These are phyloP conservation scores for Euspilapteryx auroguttella DNA, from an alignment of 2,888 invertebrate species.

Conservation along the genomic window DNA sequence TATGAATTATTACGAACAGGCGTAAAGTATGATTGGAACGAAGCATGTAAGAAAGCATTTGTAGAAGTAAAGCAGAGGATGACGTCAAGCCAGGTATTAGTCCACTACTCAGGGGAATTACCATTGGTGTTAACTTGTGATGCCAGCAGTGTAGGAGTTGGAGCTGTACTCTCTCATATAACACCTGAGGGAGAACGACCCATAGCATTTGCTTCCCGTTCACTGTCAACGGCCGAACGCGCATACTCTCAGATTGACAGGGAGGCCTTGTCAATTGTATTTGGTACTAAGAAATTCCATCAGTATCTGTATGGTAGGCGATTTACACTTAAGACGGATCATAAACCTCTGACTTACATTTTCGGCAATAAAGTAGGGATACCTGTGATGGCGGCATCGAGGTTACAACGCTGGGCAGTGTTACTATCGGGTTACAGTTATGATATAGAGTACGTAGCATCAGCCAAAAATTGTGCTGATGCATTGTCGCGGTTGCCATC, in stretches of 20 bases:
- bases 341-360: constrained; percentile 9
- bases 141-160: constrained; percentile 7
- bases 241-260: constrained; percentile 6
- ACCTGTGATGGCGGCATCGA: constrained; percentile 7
- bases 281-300: no score
- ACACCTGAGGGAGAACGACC: constrained; percentile 6
- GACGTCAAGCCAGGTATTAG: constrained; percentile 5
- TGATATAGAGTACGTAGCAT: constrained; percentile 7
- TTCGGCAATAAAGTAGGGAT: constrained; percentile 9
- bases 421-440: constrained; percentile 7
- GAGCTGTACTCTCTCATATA: constrained; percentile 7
- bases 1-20: constrained; percentile 6
- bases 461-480: no score
- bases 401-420: constrained; percentile 7
- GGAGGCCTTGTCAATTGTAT: constrained; percentile 8
- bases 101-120: constrained; percentile 6
- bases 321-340: no score
- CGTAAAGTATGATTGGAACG: constrained; percentile 5
- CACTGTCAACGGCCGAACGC: constrained; percentile 3
- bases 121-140: constrained; percentile 8
- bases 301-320: constrained; percentile 6
- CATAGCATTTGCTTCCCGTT: constrained; percentile 6
- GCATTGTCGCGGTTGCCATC: constrained; percentile 2
- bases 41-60: constrained; percentile 4
- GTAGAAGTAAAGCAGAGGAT: constrained; percentile 4